Conservation (phyloP, 2,113 vertebrate species). For the Notarius quadriscutis region DNA sequence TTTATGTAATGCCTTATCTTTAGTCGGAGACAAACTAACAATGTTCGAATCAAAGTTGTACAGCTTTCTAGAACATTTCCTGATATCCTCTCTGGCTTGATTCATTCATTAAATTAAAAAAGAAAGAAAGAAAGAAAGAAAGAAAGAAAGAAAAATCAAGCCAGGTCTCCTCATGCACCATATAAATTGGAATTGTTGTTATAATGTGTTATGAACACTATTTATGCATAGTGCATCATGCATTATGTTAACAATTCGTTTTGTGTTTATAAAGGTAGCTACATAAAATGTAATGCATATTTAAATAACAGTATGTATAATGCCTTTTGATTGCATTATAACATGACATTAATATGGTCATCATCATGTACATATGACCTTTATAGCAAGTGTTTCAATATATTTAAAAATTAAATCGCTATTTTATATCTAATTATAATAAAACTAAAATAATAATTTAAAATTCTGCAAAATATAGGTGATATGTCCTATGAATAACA, state of each 20-base stretch:
- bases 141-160: neutral
- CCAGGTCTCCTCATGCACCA: neutral
- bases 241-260: neutral
- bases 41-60: too few species aligned
- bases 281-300: neutral
- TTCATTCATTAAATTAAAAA: neutral
- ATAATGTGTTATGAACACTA: neutral
- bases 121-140: neutral
- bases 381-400: too few species aligned
- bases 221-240: neutral
- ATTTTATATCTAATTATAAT: too few species aligned
- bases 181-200: neutral
- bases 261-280: neutral
- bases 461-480: neutral
- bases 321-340: neutral
- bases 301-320: neutral
- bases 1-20: too few species aligned
- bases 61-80: too few species aligned
- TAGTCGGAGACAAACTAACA: too few species aligned
- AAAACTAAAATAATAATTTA: neutral
- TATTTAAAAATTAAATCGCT: too few species aligned
- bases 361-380: neutral
- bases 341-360: neutral
- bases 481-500: neutral
- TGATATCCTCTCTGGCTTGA: too few species aligned